Conservation (phyloP, 2,113 vertebrate species). For the Narcine bancroftii region DNA sequence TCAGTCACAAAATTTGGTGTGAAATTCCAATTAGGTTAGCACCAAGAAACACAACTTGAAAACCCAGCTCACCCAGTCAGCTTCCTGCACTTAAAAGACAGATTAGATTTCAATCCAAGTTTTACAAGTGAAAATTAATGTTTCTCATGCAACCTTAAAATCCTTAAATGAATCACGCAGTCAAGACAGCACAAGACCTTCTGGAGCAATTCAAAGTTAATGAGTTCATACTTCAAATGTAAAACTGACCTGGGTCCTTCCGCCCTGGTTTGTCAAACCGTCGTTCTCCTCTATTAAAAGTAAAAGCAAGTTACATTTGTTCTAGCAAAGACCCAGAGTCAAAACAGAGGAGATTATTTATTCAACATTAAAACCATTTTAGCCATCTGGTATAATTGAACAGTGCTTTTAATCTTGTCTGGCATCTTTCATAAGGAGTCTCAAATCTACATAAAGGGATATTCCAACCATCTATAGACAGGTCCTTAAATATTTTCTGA, state of each 20-base stretch:
- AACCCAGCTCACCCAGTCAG: neutral
- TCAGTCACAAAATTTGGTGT: neutral
- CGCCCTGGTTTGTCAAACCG: slow-evolving; percentile 97
- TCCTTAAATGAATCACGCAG: too few species aligned
- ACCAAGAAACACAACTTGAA: neutral
- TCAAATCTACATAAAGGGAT: neutral
- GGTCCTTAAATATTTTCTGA: neutral
- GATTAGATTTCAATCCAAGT: neutral
- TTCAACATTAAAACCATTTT: neutral
- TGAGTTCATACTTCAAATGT: neutral
- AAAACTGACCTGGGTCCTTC: slow-evolving; percentile 91
- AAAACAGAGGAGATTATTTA: neutral
- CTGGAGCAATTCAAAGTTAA: neutral
- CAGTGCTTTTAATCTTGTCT: neutral
- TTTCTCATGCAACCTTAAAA: neutral
- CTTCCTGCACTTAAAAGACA: neutral
- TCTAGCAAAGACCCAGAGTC: neutral
- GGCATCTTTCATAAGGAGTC: neutral
- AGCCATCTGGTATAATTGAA: neutral
- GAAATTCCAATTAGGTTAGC: neutral
- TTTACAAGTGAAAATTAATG: neutral
- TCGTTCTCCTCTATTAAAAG: slow-evolving; percentile 78
- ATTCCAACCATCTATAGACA: neutral
- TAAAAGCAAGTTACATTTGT: slow-evolving; percentile 31
- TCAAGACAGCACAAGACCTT: neutral